Conservation (phyloP, 2,113 vertebrate genomes). For the Isurus oxyrinchus region DNA sequence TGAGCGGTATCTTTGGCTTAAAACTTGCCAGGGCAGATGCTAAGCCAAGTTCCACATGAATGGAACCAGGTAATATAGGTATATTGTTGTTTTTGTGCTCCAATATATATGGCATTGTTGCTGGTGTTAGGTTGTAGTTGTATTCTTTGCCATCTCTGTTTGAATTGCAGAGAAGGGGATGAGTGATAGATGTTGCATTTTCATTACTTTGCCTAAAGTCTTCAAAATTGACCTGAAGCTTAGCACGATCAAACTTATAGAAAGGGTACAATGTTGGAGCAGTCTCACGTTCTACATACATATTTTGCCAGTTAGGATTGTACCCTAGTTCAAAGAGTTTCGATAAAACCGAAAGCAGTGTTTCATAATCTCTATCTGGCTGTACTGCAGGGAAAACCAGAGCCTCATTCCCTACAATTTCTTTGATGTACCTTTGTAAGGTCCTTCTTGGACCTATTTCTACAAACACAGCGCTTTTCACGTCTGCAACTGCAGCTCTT, state of each 20-base stretch:
- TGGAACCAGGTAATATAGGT: conserved; percentile 63
- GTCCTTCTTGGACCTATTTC: conserved; percentile 70
- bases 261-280: conserved; percentile 57
- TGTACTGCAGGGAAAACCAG: conserved; percentile 60
- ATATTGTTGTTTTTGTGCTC: conserved; percentile 68
- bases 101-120: conserved; percentile 55
- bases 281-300: conserved; percentile 61
- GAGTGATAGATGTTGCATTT: conserved; percentile 36
- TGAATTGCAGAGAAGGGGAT: conserved; percentile 51
- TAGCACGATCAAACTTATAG: conserved; percentile 69
- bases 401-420: conserved; percentile 60
- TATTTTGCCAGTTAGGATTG: conserved; percentile 62
- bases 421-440: conserved; percentile 66
- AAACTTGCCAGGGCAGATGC: conserved; percentile 58
- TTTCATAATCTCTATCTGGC: conserved; percentile 56
- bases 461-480: conserved; percentile 63
- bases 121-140: conserved; percentile 55
- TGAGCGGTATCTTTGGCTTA: conserved; percentile 56
- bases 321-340: conserved; percentile 69
- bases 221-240: conserved; percentile 56
- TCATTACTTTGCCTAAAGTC: conserved; percentile 49
- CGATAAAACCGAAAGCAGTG: conserved; percentile 54
- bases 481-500: conserved; percentile 45
- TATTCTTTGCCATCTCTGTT: conserved; percentile 50
- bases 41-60: conserved; percentile 69